These are phyloP conservation scores for Sebastes aleutianus DNA, from an alignment of 2,797 vertebrate genomes.

Conservation along the genomic window DNA sequence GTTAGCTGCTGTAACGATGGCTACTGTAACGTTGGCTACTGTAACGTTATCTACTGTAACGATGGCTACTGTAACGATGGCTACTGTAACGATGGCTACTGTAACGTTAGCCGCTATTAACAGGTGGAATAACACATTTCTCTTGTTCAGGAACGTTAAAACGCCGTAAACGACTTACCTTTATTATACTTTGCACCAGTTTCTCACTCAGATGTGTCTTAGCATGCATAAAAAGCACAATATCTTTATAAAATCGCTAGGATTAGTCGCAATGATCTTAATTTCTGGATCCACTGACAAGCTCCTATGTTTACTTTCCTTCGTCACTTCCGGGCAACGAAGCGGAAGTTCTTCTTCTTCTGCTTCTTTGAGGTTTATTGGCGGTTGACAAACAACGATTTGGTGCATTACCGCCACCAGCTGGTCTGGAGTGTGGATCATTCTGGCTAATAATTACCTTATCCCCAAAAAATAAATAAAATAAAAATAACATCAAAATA, in stretches of 20 bases:
- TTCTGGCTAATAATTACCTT: no score
- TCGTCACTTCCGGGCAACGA: constrained; percentile 56
- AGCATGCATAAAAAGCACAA: neutral
- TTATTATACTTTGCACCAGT: neutral
- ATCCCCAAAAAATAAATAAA: no score
- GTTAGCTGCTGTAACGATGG: constrained; percentile 4
- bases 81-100: neutral
- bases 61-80: no score
- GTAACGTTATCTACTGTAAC: no score
- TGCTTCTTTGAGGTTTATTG: no score
- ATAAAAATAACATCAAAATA: no score
- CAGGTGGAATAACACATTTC: constrained; percentile 10
- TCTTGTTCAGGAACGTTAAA: neutral
- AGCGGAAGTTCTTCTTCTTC: constrained; percentile 27
- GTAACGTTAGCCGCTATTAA: neutral
- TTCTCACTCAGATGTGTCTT: neutral
- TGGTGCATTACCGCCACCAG: no score
- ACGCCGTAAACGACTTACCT: constrained; percentile 20
- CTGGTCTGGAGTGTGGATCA: no score
- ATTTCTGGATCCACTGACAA: constrained; percentile 32
- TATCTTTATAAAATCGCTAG: accelerated
- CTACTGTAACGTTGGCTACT: constrained; percentile 2
- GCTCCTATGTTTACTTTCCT: constrained; percentile 66
- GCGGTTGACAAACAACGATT: no score
- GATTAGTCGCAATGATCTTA: neutral